Evolutionary conservation across 1,140 invertebrate species (phyloP).

Genomic region (Leptinotarsa undecemlineata): DNA sequence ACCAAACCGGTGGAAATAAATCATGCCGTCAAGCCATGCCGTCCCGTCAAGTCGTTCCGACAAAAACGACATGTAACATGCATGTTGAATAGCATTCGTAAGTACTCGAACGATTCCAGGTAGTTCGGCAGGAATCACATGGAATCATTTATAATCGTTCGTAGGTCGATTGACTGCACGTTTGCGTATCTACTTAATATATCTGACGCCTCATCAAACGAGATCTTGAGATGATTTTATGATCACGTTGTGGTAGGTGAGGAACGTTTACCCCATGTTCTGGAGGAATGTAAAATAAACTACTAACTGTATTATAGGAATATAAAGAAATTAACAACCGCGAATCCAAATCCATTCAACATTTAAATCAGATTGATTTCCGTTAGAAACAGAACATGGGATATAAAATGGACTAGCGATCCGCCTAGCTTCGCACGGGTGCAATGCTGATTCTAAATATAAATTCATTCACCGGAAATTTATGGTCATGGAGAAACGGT

Average conservation of each 20-base stretch:
- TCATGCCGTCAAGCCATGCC: conserved; percentile 9
- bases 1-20: conserved; percentile 14
- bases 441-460: no score
- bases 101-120: conserved; percentile 5
- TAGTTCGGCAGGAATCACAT: conserved; percentile 18
- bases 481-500: no score
- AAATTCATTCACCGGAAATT: no score
- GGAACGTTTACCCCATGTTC: not conserved
- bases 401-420: no score
- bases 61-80: conserved; percentile 15
- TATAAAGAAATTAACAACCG: no score
- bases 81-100: conserved; percentile 14
- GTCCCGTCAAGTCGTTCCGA: conserved; percentile 1
- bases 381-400: no score
- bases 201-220: conserved; percentile 23
- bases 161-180: conserved; percentile 7
- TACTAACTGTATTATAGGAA: no score
- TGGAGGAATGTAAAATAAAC: no score
- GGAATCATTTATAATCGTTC: conserved; percentile 15
- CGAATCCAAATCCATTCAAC: no score
- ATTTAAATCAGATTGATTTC: no score
- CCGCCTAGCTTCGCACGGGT: no score
- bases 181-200: conserved; percentile 15
- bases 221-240: conserved; percentile 9
- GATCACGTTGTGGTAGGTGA: conserved; percentile 10